phyloP scores from a whole-genome alignment of 1,140 invertebrate species.

The Acyrthosiphon pisum region DNA sequence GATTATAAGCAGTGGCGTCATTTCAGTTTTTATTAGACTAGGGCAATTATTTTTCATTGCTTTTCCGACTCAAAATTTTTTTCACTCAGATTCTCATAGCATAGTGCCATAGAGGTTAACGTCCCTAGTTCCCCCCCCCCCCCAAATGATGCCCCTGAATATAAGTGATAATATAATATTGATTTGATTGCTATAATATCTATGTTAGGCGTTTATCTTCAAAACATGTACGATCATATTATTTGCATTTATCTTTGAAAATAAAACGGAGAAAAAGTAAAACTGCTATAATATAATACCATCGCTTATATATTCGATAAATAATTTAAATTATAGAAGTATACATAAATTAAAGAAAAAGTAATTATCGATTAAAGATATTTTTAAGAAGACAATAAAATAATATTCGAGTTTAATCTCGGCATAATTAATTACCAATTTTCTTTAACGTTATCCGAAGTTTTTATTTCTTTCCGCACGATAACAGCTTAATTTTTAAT shows the following conservation, averaged over 20 bases:
- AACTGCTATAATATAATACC: background rate
- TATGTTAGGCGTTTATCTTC: background rate
- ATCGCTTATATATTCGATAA: background rate
- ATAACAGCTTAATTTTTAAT: slow-evolving; percentile 57
- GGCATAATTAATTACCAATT: slow-evolving; percentile 46
- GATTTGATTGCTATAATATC: background rate
- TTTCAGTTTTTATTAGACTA: no score
- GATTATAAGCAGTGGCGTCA: no score
- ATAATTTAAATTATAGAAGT: background rate
- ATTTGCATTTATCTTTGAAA: background rate
- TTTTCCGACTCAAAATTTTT: no score
- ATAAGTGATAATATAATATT: background rate
- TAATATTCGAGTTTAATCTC: slow-evolving; percentile 25
- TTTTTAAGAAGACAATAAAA: slow-evolving; percentile 22
- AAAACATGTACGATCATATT: background rate
- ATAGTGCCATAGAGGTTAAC: no score
- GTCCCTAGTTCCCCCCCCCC: no score
- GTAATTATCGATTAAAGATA: background rate
- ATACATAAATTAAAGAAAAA: background rate
- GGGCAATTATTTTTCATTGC: no score
- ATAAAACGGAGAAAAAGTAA: background rate
- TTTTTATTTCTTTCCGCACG: slow-evolving; percentile 15
- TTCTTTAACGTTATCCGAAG: background rate
- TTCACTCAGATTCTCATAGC: no score
- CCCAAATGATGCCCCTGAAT: no score